Percentiles rank a stretch among this genome's conserved stretches.
phyloP scores from a whole-genome alignment of 2,888 invertebrate species.

The Rhaphigaster nebulosa region DNA sequence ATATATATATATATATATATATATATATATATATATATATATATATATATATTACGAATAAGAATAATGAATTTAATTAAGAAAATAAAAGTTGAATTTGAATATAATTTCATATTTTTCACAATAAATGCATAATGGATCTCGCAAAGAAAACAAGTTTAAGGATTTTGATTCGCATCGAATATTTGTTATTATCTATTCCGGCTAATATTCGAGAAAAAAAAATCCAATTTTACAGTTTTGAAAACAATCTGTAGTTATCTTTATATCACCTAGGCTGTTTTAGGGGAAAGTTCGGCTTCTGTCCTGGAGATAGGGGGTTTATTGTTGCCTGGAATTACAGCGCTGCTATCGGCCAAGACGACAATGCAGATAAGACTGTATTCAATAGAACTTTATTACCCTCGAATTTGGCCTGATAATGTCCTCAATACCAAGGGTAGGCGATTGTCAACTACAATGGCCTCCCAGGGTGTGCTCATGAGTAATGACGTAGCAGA shows the following conservation, averaged over 20 bases:
- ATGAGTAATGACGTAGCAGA: not conserved
- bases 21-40: too few relatives aligned
- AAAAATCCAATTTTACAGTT: not conserved
- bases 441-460: not conserved
- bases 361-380: constrained; percentile 26
- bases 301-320: not conserved
- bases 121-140: too few relatives aligned
- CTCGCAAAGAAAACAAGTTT: too few relatives aligned
- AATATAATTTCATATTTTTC: too few relatives aligned
- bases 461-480: not conserved
- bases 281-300: not conserved
- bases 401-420: constrained; percentile 7
- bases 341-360: not conserved
- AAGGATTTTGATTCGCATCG: not conserved
- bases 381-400: constrained; percentile 19
- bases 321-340: constrained; percentile 20
- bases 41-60: too few relatives aligned
- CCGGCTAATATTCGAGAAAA: not conserved
- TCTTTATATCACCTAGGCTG: not conserved
- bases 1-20: too few relatives aligned
- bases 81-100: too few relatives aligned
- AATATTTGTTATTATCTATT: not conserved
- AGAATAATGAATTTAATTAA: too few relatives aligned
- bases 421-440: not conserved
- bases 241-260: not conserved